Percentiles rank a stretch among this genome's conserved stretches.
Evolutionary conservation across 2,113 vertebrate genomes (phyloP).

Genomic region (Aphyosemion australe): DNA sequence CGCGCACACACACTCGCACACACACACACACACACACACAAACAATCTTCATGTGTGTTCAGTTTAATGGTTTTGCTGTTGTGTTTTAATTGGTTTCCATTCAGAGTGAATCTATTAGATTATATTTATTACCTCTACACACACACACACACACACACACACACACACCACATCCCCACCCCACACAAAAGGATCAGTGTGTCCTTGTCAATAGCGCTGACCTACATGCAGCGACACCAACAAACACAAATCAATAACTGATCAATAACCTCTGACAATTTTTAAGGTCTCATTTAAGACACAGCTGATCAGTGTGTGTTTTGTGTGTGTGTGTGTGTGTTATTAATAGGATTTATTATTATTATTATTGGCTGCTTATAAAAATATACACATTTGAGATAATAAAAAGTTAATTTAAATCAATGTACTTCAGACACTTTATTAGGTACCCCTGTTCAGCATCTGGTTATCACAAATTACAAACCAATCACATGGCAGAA

Average conservation of each 20-base stretch:
- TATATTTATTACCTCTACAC: neutral
- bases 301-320: neutral
- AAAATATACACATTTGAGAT: too few species aligned
- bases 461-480: too few species aligned
- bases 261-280: slow-evolving; percentile 1
- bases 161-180: too few species aligned
- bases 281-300: neutral
- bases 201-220: slow-evolving; percentile 7
- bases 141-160: neutral
- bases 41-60: slow-evolving; percentile 11
- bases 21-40: neutral
- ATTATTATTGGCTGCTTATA: too few species aligned
- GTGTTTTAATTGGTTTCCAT: slow-evolving; percentile 56
- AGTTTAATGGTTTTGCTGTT: slow-evolving; percentile 52
- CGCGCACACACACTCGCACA: too few species aligned
- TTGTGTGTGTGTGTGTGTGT: neutral
- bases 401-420: too few species aligned
- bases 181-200: neutral
- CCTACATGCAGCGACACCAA: slow-evolving; percentile 4
- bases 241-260: slow-evolving; percentile 8
- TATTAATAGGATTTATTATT: neutral
- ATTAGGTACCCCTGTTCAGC: too few species aligned
- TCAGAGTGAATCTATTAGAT: slow-evolving; percentile 38
- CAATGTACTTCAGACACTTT: too few species aligned
- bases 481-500: too few species aligned